Evolutionary conservation across 2,797 vertebrate genomes (phyloP).

Genomic region (Ctenosaura bakeri): DNA sequence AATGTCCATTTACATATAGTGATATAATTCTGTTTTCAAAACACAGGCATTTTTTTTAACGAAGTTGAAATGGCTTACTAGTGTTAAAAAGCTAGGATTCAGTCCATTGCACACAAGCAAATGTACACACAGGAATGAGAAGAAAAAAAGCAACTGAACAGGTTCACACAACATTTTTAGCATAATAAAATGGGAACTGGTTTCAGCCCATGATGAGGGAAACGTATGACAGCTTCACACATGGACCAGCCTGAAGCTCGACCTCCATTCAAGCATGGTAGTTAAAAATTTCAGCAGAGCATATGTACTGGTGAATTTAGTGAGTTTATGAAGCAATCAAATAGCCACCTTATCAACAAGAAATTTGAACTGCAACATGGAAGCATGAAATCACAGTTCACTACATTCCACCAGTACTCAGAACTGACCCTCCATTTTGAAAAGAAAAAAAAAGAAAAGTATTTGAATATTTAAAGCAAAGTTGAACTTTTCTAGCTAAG

Average conservation of each 20-base stretch:
- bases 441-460: neutral
- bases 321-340: no score
- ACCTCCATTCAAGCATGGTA: neutral
- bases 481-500: conserved; percentile 35
- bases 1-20: neutral
- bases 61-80: neutral
- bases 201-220: neutral
- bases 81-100: neutral
- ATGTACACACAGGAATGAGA: no score
- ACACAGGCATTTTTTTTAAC: neutral
- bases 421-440: neutral
- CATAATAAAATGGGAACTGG: neutral
- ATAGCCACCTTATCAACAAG: neutral
- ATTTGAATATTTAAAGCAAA: conserved; percentile 52
- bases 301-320: neutral
- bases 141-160: neutral
- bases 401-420: neutral
- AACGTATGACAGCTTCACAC: neutral
- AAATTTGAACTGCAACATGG: neutral
- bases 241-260: neutral
- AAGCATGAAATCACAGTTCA: neutral
- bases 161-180: neutral
- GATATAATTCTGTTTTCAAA: neutral
- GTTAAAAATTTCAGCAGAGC: neutral
- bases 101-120: neutral